Evolutionary conservation across 2,888 invertebrate genomes (phyloP), one percentile per base, ranked within the genome.

Genomic region (Machimus atricapillus): DNA sequence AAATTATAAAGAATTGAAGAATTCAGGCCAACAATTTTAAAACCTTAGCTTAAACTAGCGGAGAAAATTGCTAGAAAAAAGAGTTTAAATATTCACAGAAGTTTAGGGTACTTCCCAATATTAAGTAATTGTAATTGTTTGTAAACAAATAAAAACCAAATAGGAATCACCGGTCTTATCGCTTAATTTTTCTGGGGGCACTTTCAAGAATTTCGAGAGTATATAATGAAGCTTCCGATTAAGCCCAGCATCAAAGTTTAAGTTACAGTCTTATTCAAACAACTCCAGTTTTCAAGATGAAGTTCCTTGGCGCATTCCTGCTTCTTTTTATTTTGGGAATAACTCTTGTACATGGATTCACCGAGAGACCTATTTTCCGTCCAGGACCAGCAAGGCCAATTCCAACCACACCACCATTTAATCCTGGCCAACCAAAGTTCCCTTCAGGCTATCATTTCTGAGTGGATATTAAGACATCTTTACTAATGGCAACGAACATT

Each of bases 331-430:
- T 79, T 52, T 27, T 79, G 40, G 52, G 40, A 79, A 46, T 79
- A 16, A 52, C 14, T 40, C 27, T 79, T 46, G 79, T 79, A 16
- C 52, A 79, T 31, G 79, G 31, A 0, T 79, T 79, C 79, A 79
- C 79, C 0, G 79, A 79, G 12, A 79, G 79, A 16, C 79, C 79
- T 4, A 6, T 23, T 31, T 27, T 46, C 27, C 66, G 27, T 14
- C 52, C 23, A 27, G 31, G 52, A 56, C 56, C 56, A n/a, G 37
- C 12, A 34, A 34, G 66, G 19, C 79, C 79, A 23, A 52, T 81
- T 81, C 82, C 82, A 66, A 40, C 37, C 14, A 27, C 37, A 66
- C 82, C 82, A 66, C 82, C 82, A 83, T 83, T 83, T 58, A 83
- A 83, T 37, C 82, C 82, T 14, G 16, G 82, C 6, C 82, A 0